Base-by-base conservation (phyloP, 2,797 vertebrate species). In the Pagetopsis macropterus region DNA sequence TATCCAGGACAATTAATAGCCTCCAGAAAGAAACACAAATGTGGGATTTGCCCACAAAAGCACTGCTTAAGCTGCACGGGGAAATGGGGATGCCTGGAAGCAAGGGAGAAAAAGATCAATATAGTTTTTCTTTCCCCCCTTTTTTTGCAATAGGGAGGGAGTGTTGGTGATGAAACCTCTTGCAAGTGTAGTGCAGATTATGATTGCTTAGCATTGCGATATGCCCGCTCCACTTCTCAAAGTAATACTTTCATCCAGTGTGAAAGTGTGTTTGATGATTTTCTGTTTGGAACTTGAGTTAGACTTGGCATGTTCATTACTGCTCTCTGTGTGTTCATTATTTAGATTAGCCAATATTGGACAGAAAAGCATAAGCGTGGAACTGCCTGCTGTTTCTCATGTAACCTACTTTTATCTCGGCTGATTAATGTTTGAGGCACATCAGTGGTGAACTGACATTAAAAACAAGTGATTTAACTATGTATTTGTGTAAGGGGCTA, bases 121-220 rank as follows among this genome's bases (percentile, higher is more conserved):
- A 92, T 88, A 81, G 68, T 71, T 88, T 85, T 89, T 79, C 63
- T 64, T 9, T 1, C 5, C 14, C 14, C 41, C 27, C 11, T 60
- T 65, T 87, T 88, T 88, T 75, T 88, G 80, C 88, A 88, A 76
- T 73, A 83, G 87, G 88, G 90, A 86, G 91, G 89, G 91, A 90
- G 86, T 88, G 86, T 70, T 87, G 92, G 90, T 95, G 94, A 95
- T 94, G 94, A 94, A 95, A 95, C 93, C 89, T 87, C 69, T 88
- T 95, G 94, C 92, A 95, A 95, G 93, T 87, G 86, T 83, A 81
- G 85, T 86, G 82, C 63, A 85, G 89, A 90, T 93, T 92, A 88
- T 85, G 89, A 91, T 92, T 91, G 90, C 93, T 94, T 88, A 92
- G 88, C 90, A 74, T 91, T 92, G 91, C 92, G 79, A 92, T 90